phyloP scores from a whole-genome alignment of 2,113 vertebrate genomes.

The Hemiscyllium ocellatum region DNA sequence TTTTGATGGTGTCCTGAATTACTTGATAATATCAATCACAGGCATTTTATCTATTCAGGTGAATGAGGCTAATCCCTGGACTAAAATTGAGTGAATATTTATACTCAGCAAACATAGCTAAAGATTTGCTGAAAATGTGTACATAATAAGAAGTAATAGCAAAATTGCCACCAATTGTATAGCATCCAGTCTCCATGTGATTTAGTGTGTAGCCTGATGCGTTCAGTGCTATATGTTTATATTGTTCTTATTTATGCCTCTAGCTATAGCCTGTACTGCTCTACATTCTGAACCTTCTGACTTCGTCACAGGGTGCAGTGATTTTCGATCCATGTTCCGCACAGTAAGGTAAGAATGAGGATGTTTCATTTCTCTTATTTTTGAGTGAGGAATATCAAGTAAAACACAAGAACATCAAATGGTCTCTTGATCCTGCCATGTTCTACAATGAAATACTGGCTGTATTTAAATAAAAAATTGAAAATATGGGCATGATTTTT shows the following conservation, averaged over 20 bases:
- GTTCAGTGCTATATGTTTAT: neutral
- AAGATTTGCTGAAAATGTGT: neutral
- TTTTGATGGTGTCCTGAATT: neutral
- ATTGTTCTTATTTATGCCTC: conserved; percentile 21
- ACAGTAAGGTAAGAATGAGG: conserved; percentile 45
- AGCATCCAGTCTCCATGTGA: neutral
- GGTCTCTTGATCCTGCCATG: neutral
- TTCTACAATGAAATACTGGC: neutral
- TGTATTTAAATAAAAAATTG: neutral
- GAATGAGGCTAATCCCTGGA: neutral
- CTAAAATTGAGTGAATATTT: neutral
- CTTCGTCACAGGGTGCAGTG: conserved; percentile 42
- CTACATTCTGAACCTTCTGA: conserved; percentile 49
- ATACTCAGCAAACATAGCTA: neutral
- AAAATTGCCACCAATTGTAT: neutral
- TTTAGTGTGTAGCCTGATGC: neutral
- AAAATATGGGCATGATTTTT: neutral
- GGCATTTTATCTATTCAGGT: neutral
- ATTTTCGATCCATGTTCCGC: conserved; percentile 35
- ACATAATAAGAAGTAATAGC: neutral
- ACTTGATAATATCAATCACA: neutral
- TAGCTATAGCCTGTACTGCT: conserved; percentile 49
- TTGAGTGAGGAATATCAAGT: neutral
- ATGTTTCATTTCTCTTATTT: no score
- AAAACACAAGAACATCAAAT: neutral